These are phyloP conservation scores for Blomia tropicalis DNA, from an alignment of 2,888 invertebrate genomes.

Conservation along the genomic window DNA sequence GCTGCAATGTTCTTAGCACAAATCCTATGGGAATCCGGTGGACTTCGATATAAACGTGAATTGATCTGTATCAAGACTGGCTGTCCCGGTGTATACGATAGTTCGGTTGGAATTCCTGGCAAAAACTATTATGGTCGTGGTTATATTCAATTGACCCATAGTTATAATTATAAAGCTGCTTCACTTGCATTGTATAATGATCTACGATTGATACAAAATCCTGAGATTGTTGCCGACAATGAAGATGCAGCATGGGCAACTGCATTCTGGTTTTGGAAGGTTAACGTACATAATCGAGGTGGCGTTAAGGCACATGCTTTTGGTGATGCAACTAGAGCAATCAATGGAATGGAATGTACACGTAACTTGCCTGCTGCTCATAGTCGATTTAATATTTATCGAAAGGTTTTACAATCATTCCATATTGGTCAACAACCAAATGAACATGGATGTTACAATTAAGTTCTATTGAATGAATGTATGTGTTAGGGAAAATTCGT, in stretches of 20 bases:
- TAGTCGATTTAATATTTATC: neutral
- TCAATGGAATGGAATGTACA: slow-evolving; percentile 19
- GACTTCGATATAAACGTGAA: slow-evolving; percentile 25
- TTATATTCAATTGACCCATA: slow-evolving; percentile 26
- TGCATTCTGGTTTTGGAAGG: slow-evolving; percentile 29
- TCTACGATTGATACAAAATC: slow-evolving; percentile 23
- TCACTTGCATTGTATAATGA: slow-evolving; percentile 26
- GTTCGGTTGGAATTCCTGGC: slow-evolving; percentile 3
- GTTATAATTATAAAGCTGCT: slow-evolving; percentile 25
- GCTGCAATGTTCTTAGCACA: slow-evolving; percentile 28
- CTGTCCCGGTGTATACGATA: slow-evolving; percentile 11
- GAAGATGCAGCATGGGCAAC: slow-evolving; percentile 19
- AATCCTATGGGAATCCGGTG: slow-evolving; percentile 27
- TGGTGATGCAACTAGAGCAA: slow-evolving; percentile 26
- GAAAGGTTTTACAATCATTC: neutral
- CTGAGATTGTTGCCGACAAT: slow-evolving; percentile 21
- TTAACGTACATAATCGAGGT: slow-evolving; percentile 20
- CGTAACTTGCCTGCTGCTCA: slow-evolving; percentile 10
- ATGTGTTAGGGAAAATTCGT: neutral
- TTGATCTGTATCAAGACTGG: neutral
- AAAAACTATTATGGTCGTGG: slow-evolving; percentile 23
- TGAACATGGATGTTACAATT: neutral
- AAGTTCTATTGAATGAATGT: neutral
- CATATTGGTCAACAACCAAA: neutral
- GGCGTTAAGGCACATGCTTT: slow-evolving; percentile 23